Evolutionary conservation across 2,113 vertebrate species (phyloP).

Genomic region (Bucco capensis): DNA sequence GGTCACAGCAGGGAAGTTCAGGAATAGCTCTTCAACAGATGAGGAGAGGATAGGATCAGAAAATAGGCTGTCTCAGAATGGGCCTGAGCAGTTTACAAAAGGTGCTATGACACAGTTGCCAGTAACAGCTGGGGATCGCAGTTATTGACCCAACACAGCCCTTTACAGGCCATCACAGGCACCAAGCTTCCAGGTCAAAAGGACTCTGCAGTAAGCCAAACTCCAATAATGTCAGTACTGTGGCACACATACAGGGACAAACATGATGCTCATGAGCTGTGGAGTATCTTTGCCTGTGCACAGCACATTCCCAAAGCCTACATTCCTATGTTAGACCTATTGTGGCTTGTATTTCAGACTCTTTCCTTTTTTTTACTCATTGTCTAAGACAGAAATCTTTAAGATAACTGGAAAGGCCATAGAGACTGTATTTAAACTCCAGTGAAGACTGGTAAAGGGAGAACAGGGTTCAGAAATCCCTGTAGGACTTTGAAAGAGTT

Average conservation of each 20-base stretch:
- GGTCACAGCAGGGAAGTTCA: not conserved
- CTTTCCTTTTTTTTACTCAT: not conserved
- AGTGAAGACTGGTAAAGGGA: not conserved
- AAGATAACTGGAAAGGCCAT: not conserved
- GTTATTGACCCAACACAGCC: not conserved
- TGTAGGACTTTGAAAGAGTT: not conserved
- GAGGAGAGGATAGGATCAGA: not conserved
- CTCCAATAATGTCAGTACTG: not conserved
- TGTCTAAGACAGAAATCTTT: not conserved
- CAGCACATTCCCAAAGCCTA: not conserved
- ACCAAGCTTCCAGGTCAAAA: not conserved
- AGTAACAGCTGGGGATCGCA: not conserved
- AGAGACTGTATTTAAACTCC: not conserved
- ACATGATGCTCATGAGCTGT: not conserved
- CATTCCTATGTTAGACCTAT: not conserved
- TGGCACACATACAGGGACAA: accelerated
- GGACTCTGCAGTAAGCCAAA: not conserved
- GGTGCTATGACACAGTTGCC: not conserved
- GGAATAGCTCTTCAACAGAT: not conserved
- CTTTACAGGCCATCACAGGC: not conserved
- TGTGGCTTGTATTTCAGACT: not conserved
- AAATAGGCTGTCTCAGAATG: not conserved
- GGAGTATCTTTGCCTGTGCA: not conserved
- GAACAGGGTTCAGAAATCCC: not conserved
- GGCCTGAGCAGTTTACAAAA: not conserved